phyloP scores from a whole-genome alignment of 2,797 vertebrate genomes.

The Hypotaenidia philippensis region DNA sequence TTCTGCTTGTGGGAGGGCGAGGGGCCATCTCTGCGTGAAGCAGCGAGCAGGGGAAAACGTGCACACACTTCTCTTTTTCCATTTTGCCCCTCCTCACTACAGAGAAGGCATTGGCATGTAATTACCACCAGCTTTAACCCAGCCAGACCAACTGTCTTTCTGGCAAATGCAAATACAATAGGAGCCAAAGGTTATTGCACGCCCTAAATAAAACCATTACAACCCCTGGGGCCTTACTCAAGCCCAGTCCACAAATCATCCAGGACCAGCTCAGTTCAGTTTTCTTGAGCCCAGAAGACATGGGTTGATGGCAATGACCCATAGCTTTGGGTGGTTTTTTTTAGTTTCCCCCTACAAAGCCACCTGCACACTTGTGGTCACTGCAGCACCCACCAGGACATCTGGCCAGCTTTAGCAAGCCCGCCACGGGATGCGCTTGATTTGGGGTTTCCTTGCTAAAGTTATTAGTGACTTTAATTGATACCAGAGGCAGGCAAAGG shows the following conservation, averaged over 20 bases:
- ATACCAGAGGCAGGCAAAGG: not conserved
- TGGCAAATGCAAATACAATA: slow-evolving; percentile 34
- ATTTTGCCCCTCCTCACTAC: not conserved
- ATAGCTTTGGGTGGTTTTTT: not conserved
- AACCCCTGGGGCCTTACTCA: slow-evolving; percentile 4
- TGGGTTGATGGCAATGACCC: not conserved
- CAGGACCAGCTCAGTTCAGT: not conserved
- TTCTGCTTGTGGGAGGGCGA: fast-evolving
- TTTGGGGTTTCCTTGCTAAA: not conserved
- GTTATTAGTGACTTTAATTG: not conserved
- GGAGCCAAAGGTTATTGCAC: slow-evolving; percentile 60
- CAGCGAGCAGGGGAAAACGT: fast-evolving
- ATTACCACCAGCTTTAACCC: not conserved
- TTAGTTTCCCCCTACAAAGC: not conserved
- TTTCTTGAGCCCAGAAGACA: not conserved
- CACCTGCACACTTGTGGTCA: not conserved
- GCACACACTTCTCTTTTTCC: not conserved
- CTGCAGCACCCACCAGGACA: not conserved
- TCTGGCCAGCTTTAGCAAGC: not conserved
- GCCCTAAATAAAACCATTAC: slow-evolving; percentile 34
- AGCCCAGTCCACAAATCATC: not conserved
- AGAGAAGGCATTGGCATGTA: not conserved
- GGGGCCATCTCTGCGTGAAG: not conserved
- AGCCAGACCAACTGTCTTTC: slow-evolving; percentile 49
- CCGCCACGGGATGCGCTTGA: fast-evolving